Conservation (phyloP, 2,113 vertebrate genomes). For the human (Homo sapiens) region DNA sequence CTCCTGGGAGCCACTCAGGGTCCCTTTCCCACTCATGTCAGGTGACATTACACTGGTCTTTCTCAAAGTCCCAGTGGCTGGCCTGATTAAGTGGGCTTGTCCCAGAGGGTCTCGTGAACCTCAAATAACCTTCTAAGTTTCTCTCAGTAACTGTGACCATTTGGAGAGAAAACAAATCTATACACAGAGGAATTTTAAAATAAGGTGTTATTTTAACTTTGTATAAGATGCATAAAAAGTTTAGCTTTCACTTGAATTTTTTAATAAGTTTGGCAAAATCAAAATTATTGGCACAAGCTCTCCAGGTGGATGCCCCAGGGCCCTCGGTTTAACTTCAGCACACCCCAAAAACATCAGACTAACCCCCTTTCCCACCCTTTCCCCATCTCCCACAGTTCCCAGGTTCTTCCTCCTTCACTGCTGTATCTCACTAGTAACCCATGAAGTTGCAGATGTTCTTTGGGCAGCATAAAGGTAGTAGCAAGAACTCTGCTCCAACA, state of each 20-base stretch:
- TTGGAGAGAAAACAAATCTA: conserved; percentile 72
- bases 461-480: background rate
- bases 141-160: conserved; percentile 55
- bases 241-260: conserved; percentile 48
- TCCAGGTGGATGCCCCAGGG: background rate
- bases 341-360: background rate
- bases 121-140: conserved; percentile 51
- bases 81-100: conserved; percentile 7
- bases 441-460: background rate
- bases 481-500: background rate
- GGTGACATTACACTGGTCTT: background rate
- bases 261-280: conserved; percentile 28
- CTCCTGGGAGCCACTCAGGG: background rate
- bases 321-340: background rate
- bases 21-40: background rate
- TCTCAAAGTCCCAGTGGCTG: background rate
- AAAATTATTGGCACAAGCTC: background rate
- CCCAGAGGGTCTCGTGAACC: conserved; percentile 54
- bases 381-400: rapidly evolving
- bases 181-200: conserved; percentile 45
- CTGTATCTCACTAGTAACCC: background rate
- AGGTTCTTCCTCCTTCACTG: background rate
- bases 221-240: conserved; percentile 50
- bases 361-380: background rate
- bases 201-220: conserved; percentile 70